phyloP scores from a whole-genome alignment of 2,113 vertebrate genomes.

The Neodontobutis hainanensis region DNA sequence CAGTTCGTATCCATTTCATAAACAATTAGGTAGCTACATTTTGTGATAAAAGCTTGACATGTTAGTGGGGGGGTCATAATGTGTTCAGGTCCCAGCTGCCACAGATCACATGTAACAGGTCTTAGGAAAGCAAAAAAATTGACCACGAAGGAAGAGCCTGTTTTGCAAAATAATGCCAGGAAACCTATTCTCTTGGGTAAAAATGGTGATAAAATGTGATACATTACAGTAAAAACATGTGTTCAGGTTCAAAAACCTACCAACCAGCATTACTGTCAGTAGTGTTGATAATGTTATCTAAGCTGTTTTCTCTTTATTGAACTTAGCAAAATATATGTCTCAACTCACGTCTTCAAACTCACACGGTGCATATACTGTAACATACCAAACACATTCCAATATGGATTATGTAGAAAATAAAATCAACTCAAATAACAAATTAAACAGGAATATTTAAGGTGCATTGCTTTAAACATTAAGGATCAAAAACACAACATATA shows the following conservation, averaged over 20 bases:
- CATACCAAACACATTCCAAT: conserved; percentile 53
- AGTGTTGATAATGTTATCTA: background rate
- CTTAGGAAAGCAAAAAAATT: background rate
- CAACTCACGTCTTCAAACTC: conserved; percentile 61
- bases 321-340: conserved; percentile 61
- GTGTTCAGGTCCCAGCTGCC: no score
- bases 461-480: conserved; percentile 35
- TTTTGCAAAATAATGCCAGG: conserved; percentile 43
- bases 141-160: conserved; percentile 8
- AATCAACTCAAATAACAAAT: conserved; percentile 45
- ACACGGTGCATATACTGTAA: conserved; percentile 54
- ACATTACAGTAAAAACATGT: conserved; percentile 15
- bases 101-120: background rate
- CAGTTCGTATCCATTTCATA: no score
- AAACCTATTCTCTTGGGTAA: conserved; percentile 15
- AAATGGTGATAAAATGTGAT: background rate
- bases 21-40: no score
- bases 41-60: no score
- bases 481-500: conserved; percentile 39
- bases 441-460: conserved; percentile 59
- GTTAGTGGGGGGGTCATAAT: background rate
- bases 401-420: conserved; percentile 48
- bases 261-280: background rate
- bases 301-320: conserved; percentile 51
- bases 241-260: background rate